Conservation (phyloP, 1,140 invertebrate genomes). For the Pentalonia nigronervosa region DNA sequence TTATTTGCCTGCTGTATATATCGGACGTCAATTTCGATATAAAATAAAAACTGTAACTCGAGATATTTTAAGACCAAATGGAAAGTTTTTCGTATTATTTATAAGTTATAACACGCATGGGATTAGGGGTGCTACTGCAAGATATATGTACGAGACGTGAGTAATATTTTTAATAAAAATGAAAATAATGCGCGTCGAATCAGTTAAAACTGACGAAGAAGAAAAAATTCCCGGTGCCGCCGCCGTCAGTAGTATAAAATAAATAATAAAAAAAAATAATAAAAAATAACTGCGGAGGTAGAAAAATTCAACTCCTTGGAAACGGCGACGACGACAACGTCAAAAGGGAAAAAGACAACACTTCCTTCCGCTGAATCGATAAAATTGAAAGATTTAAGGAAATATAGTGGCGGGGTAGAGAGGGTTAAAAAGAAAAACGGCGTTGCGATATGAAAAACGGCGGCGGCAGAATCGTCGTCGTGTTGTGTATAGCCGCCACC, state of each 20-base stretch:
- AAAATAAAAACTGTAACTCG: background rate
- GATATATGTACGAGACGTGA: background rate
- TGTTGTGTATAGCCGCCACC: background rate
- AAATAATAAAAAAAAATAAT: background rate
- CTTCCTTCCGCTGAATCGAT: conserved; percentile 54
- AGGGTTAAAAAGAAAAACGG: conserved; percentile 53
- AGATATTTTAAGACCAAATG: background rate
- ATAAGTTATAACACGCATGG: too few species aligned
- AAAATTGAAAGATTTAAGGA: conserved; percentile 56
- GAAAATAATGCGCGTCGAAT: background rate
- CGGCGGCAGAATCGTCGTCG: conserved; percentile 37
- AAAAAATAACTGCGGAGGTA: background rate
- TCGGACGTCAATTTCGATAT: background rate
- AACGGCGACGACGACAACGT: conserved; percentile 31
- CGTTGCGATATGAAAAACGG: conserved; percentile 53
- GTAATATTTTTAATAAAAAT: background rate
- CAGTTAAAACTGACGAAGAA: background rate
- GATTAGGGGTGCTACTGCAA: background rate
- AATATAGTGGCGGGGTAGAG: background rate
- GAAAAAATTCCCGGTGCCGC: background rate
- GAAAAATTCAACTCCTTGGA: background rate
- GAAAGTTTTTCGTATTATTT: background rate
- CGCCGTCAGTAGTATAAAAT: background rate
- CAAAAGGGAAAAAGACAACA: conserved; percentile 56
- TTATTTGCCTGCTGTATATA: background rate